phyloP scores from a whole-genome alignment of 2,888 invertebrate species.

The Tipula unca region DNA sequence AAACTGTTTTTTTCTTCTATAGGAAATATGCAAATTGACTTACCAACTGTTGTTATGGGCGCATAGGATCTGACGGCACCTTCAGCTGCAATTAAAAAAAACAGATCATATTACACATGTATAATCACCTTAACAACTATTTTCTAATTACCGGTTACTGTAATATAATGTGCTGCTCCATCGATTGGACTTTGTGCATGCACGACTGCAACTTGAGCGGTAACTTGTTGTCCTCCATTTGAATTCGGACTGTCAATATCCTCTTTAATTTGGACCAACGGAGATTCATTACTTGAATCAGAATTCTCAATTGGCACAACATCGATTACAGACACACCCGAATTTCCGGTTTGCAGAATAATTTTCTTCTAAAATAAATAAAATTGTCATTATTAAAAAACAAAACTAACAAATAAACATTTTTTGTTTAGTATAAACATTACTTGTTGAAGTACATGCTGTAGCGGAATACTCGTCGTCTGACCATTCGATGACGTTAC shows the following conservation, averaged over 20 bases:
- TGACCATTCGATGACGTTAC: constrained; percentile 20
- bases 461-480: neutral
- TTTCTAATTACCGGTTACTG: constrained; percentile 35
- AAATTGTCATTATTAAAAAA: neutral
- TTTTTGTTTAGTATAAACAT: neutral
- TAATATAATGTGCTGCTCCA: constrained; percentile 36
- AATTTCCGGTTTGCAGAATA: constrained; percentile 29
- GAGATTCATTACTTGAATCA: constrained; percentile 36
- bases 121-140: neutral
- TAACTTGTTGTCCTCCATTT: constrained; percentile 33
- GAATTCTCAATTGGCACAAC: constrained; percentile 39
- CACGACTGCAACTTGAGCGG: constrained; percentile 38
- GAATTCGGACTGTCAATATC: constrained; percentile 25
- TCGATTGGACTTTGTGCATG: constrained; percentile 32
- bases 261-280: constrained; percentile 23
- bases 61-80: constrained; percentile 23
- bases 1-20: too few relatives aligned
- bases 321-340: constrained; percentile 35
- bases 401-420: too few relatives aligned
- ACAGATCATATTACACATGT: neutral
- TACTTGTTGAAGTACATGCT: constrained; percentile 18
- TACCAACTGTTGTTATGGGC: constrained; percentile 24
- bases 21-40: neutral
- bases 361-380: constrained; percentile 33
- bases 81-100: constrained; percentile 21